Percentiles rank a stretch among this genome's conserved stretches.
Evolutionary conservation across 2,113 vertebrate genomes (phyloP).

Genomic region (Calonectris borealis): DNA sequence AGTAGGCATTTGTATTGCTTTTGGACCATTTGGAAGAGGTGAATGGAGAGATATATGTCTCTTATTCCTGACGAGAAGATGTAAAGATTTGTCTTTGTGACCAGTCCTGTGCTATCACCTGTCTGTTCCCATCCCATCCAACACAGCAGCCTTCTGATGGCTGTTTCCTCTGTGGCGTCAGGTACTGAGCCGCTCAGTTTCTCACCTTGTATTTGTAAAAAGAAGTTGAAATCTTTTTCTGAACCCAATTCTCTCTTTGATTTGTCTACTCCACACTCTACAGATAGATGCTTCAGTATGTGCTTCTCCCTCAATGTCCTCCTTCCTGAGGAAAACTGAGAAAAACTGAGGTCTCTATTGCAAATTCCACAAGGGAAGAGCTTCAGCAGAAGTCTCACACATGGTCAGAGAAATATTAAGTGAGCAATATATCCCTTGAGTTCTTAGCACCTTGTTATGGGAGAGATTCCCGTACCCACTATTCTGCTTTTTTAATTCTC

Average conservation of each 20-base stretch:
- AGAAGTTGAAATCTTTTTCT: background rate
- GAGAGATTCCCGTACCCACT: background rate
- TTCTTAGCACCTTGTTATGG: background rate
- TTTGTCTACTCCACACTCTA: background rate
- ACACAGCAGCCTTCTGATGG: background rate
- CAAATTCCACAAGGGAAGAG: background rate
- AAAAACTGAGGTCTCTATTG: background rate
- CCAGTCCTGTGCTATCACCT: background rate
- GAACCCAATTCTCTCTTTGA: background rate
- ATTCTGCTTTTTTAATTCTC: background rate
- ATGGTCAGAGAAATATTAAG: background rate
- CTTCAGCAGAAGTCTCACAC: background rate
- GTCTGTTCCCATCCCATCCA: background rate
- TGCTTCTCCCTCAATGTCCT: background rate
- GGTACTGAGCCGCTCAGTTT: background rate
- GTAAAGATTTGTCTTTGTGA: background rate
- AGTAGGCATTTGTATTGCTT: background rate
- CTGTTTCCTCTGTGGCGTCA: background rate
- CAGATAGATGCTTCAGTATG: background rate
- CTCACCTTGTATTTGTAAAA: background rate
- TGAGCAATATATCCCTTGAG: background rate
- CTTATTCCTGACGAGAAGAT: background rate
- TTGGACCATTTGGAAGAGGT: background rate
- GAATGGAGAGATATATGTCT: background rate
- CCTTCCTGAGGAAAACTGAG: background rate